phyloP scores from a whole-genome alignment of 2,888 invertebrate genomes.

The Steromphala cineraria region DNA sequence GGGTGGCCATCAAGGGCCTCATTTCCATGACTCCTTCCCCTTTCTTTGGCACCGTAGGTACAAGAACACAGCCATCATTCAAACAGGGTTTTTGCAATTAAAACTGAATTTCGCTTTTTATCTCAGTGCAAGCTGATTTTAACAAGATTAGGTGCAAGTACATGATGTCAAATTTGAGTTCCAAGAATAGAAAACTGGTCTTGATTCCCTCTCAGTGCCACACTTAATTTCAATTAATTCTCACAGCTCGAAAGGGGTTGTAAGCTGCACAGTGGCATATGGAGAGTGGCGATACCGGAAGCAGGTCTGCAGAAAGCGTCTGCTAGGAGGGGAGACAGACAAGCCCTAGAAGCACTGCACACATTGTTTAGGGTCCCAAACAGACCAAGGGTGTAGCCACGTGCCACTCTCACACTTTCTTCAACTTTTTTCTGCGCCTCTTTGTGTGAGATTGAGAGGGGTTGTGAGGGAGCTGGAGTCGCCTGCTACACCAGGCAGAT shows the following conservation, averaged over 20 bases:
- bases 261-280: too few species aligned
- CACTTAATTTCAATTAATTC: conserved; percentile 34
- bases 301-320: too few species aligned
- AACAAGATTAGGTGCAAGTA: background rate
- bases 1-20: background rate
- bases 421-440: conserved; percentile 16
- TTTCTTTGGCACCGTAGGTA: background rate
- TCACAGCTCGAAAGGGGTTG: background rate
- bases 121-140: background rate
- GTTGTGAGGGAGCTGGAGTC: background rate
- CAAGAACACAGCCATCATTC: background rate
- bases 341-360: too few species aligned
- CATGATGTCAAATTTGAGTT: conserved; percentile 10
- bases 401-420: conserved; percentile 4
- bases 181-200: background rate
- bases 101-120: conserved; percentile 4
- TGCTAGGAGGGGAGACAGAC: too few species aligned
- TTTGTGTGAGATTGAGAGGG: background rate
- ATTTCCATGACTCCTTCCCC: background rate
- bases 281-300: too few species aligned
- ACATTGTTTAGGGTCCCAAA: background rate
- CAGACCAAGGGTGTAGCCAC: background rate
- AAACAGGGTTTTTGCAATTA: conserved; percentile 1
- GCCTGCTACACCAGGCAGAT: conserved; percentile 21
- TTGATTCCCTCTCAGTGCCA: conserved; percentile 21